Conservation (phyloP, 2,888 invertebrate genomes). For the Cephus spinipes region DNA sequence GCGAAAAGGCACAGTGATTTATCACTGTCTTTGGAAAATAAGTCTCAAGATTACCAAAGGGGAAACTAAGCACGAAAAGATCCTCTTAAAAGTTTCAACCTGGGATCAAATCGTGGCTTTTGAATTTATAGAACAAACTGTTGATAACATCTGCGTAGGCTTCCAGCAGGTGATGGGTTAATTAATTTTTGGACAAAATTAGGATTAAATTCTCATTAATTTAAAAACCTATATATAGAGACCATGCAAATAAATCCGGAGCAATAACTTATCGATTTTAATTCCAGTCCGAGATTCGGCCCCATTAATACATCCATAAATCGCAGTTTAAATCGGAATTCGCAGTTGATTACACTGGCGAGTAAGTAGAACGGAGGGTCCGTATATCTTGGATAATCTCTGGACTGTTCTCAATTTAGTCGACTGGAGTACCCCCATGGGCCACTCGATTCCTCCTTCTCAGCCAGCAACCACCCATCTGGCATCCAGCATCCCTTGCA, state of each 20-base stretch:
- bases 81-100: background rate
- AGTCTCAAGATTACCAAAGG: background rate
- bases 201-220: background rate
- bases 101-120: background rate
- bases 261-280: background rate
- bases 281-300: background rate
- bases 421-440: conserved; percentile 48
- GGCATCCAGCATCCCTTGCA: background rate
- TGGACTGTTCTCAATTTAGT: conserved; percentile 49
- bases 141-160: background rate
- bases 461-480: background rate
- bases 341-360: conserved; percentile 35
- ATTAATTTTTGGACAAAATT: background rate
- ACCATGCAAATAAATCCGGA: background rate
- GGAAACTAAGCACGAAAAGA: background rate
- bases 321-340: conserved; percentile 28
- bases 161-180: background rate
- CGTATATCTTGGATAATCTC: conserved; percentile 53
- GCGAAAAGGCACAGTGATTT: background rate
- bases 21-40: background rate
- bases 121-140: background rate
- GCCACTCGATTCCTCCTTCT: conserved; percentile 46
- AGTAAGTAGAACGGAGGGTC: conserved; percentile 14
- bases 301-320: conserved; percentile 27
- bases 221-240: background rate